Conservation (phyloP, 2,888 invertebrate species). For the Dryomyza anilis region DNA sequence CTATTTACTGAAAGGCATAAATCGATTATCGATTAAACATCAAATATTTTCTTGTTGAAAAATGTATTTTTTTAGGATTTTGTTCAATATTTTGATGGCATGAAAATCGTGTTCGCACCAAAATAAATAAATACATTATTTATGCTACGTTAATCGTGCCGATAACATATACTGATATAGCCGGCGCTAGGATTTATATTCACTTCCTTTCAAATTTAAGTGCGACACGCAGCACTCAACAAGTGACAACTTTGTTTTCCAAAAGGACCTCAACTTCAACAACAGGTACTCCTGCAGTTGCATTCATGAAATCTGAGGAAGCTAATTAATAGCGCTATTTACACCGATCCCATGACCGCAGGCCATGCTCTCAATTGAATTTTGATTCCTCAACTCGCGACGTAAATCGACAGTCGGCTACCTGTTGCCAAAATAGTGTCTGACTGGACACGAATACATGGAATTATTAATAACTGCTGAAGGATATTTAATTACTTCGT, state of each 20-base stretch:
- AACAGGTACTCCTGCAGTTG: not conserved
- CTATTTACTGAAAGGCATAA: not conserved
- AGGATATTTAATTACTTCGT: slow-evolving; percentile 8
- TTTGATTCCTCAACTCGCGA: not conserved
- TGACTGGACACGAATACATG: not conserved
- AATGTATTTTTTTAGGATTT: not conserved
- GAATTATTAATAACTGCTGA: not conserved
- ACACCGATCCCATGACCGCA: not conserved
- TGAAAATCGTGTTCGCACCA: too few species aligned
- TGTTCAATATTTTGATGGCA: too few species aligned
- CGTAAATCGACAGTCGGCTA: not conserved
- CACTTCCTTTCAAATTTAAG: slow-evolving; percentile 2
- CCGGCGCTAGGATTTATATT: slow-evolving; percentile 13
- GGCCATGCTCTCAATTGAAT: not conserved
- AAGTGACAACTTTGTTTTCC: slow-evolving; percentile 4
- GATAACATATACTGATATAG: not conserved
- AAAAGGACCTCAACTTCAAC: not conserved
- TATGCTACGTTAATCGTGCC: not conserved
- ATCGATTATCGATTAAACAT: not conserved
- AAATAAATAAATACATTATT: too few species aligned
- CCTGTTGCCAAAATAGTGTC: not conserved
- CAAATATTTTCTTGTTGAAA: not conserved
- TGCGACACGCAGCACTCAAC: not conserved
- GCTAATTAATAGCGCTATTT: slow-evolving; percentile 6
- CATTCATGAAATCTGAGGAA: not conserved